A percentile compares a stretch with the other conserved stretches of the same genome.
Conservation (phyloP, 2,113 vertebrate genomes). For the Zosterops borbonicus region DNA sequence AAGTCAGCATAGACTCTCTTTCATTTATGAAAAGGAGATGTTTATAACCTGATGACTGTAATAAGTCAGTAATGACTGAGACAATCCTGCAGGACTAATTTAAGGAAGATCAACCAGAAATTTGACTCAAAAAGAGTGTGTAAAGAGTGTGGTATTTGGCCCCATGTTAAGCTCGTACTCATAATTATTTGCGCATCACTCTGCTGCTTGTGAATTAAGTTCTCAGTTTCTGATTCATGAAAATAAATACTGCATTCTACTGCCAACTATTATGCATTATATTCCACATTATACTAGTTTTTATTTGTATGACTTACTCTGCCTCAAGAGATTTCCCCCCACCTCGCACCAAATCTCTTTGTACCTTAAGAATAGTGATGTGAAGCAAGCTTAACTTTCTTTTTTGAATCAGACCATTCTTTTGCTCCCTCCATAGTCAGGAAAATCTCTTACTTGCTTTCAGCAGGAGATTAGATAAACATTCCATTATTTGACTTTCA, state of each 20-base stretch:
- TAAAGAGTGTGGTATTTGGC: not conserved
- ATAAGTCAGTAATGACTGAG: not conserved
- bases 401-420: slow-evolving; percentile 1
- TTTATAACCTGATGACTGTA: not conserved
- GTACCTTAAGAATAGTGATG: slow-evolving; percentile 15
- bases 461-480: slow-evolving; percentile 19
- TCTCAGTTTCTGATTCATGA: not conserved
- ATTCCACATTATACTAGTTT: not conserved
- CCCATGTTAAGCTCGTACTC: not conserved
- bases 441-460: slow-evolving; percentile 16
- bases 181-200: slow-evolving; percentile 10
- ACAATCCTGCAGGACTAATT: not conserved
- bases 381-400: not conserved
- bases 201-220: slow-evolving; percentile 25
- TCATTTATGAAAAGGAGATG: not conserved
- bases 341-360: not conserved
- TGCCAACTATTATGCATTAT: slow-evolving; percentile 54
- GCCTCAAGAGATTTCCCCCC: not conserved
- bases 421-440: not conserved
- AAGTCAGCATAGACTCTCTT: not conserved
- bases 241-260: slow-evolving; percentile 34
- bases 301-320: not conserved
- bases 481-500: not conserved
- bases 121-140: not conserved
- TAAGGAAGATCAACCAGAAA: not conserved